These are phyloP conservation scores for Brachypteracias leptosomus DNA, from an alignment of 2,113 vertebrate species.

Conservation along the genomic window DNA sequence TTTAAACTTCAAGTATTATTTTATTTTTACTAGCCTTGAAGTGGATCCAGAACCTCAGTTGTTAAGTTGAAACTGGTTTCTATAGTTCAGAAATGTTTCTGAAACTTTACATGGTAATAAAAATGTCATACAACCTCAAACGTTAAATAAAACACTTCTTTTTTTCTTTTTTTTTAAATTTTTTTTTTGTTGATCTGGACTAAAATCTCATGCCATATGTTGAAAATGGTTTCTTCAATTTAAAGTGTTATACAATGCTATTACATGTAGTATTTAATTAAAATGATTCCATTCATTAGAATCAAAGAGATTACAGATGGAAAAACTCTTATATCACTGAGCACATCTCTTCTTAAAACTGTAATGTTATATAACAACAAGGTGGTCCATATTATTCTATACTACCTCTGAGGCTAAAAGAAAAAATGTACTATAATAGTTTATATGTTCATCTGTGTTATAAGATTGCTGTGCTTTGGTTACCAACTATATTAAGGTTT, in stretches of 20 bases:
- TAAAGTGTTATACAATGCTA: neutral
- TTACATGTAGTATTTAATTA: constrained; percentile 49
- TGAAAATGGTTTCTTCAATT: constrained; percentile 22
- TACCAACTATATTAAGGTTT: neutral
- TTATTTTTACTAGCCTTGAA: constrained; percentile 62
- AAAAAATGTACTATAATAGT: neutral
- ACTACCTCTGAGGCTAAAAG: neutral
- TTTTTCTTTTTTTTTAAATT: neutral
- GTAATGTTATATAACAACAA: neutral
- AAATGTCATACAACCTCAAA: constrained; percentile 57
- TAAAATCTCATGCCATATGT: constrained; percentile 27
- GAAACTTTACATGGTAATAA: constrained; percentile 63
- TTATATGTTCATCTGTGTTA: neutral
- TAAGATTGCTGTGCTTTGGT: neutral
- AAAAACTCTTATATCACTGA: neutral
- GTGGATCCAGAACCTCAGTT: constrained; percentile 57
- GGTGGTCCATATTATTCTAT: neutral
- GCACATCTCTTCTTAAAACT: neutral
- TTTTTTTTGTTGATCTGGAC: neutral
- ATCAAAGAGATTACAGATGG: neutral
- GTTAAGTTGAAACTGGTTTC: constrained; percentile 66
- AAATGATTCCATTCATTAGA: constrained; percentile 27
- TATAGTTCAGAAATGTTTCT: constrained; percentile 57
- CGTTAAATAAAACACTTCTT: constrained; percentile 54
- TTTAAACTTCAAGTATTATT: constrained; percentile 66